These are phyloP conservation scores for Bilobella aurantiaca DNA, from an alignment of 1,140 invertebrate genomes.

Conservation along the genomic window DNA sequence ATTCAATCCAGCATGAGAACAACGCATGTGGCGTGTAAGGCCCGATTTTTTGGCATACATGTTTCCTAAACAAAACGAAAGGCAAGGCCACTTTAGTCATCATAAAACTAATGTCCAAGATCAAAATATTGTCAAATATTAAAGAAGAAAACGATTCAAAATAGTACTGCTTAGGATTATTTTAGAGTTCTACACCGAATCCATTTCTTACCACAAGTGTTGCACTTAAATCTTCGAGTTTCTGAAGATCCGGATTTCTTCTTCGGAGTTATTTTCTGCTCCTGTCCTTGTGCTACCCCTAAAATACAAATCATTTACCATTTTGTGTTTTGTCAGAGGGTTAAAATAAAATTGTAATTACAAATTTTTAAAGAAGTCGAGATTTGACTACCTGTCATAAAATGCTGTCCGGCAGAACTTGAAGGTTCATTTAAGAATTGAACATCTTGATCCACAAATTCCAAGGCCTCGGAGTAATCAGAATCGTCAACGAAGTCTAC, in stretches of 20 bases:
- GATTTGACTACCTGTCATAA: constrained; percentile 1
- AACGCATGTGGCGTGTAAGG: background rate
- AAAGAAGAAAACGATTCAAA: too few species aligned
- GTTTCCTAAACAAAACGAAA: background rate
- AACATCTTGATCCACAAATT: background rate
- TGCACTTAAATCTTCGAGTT: background rate
- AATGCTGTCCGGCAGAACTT: background rate
- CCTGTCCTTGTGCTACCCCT: background rate
- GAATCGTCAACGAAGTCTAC: background rate
- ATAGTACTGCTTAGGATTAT: too few species aligned
- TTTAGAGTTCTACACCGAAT: too few species aligned
- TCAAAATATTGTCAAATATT: too few species aligned
- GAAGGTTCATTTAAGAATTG: background rate
- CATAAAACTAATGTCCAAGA: too few species aligned
- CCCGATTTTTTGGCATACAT: background rate
- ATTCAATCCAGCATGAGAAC: background rate
- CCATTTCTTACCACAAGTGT: background rate
- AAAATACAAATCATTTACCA: too few species aligned
- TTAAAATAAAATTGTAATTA: too few species aligned
- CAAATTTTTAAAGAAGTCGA: too few species aligned
- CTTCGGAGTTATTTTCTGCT: background rate
- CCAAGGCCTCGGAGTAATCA: background rate
- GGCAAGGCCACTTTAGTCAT: background rate
- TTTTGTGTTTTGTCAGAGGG: too few species aligned
- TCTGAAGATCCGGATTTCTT: background rate